Evolutionary conservation across 2,888 invertebrate species (phyloP), one percentile per base, ranked within the genome.

Genomic region (Heliconius hortense): DNA sequence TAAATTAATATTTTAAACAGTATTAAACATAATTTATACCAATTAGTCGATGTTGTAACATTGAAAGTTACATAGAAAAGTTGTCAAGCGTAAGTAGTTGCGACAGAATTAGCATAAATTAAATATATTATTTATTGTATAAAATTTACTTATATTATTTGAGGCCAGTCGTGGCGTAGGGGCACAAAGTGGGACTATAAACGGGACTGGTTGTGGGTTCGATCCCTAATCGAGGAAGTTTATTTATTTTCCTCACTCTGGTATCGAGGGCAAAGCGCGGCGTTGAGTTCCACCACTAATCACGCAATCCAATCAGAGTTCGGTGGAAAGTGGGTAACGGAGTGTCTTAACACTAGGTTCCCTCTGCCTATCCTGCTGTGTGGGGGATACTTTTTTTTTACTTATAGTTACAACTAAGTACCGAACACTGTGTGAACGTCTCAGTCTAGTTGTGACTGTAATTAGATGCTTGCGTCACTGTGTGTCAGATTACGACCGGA

Each of bases 381-480:
- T 48, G 48, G 7, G 21, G 2, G 48, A 48, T 48, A 21, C 21
- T 7, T 48, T 48, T 43, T 13, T 35, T 80, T 82, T 81, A 80
- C 80, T 66, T 64, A 64, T 39, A 26, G 43, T 26, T 28, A 15
- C 4, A 26, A 28, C 60, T 7, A 26, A 15, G 24, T 24, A 2
- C 66, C 43, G 66, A 18, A 76, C 75, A 84, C 68, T 88, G 88
- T 90, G 91, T 88, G 90, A 90, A 89, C 87, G 90, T 89, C 81
- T 84, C 89, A 89, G 82, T 90, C 91, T 88, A 89, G 82, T 90
- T 90, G 77, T 81, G 82, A 69, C 48, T 39, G 84, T 87, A 89
- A 91, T 88, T 86, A 82, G 80, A 82, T 56, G 77, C 77, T 88
- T 87, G 82, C 83, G 80, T 82, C 85, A 87, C 77, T 82, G 84